Percentiles rank a stretch among this genome's conserved stretches.
phyloP scores from a whole-genome alignment of 2,797 vertebrate species.

The Argya squamiceps region DNA sequence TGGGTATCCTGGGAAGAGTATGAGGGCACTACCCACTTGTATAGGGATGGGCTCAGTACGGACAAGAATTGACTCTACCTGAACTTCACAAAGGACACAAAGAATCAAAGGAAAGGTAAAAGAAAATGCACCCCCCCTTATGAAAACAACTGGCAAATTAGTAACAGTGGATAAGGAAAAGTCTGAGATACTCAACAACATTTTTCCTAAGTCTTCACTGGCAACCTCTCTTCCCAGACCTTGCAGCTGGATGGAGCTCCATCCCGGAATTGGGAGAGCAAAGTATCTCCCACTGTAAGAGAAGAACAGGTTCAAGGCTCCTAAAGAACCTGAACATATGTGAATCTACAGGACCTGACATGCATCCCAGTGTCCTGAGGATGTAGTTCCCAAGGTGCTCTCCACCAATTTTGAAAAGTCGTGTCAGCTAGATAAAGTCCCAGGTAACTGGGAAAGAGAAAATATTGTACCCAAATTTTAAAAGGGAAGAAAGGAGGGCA shows the following conservation, averaged over 20 bases:
- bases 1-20: neutral
- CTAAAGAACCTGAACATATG: neutral
- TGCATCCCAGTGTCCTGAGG: neutral
- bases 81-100: neutral
- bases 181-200: neutral
- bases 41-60: neutral
- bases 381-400: neutral
- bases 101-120: neutral
- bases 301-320: neutral
- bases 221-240: neutral
- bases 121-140: fast-evolving
- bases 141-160: neutral
- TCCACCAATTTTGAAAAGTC: neutral
- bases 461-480: neutral
- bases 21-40: neutral
- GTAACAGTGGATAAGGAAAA: neutral
- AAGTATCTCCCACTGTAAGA: neutral
- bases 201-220: neutral
- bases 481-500: neutral
- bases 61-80: neutral
- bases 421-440: neutral
- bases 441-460: neutral
- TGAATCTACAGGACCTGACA: neutral
- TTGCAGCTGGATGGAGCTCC: neutral
- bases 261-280: neutral